phyloP scores from a whole-genome alignment of 2,797 vertebrate species.

The Petrocephalus schoutedeni region DNA sequence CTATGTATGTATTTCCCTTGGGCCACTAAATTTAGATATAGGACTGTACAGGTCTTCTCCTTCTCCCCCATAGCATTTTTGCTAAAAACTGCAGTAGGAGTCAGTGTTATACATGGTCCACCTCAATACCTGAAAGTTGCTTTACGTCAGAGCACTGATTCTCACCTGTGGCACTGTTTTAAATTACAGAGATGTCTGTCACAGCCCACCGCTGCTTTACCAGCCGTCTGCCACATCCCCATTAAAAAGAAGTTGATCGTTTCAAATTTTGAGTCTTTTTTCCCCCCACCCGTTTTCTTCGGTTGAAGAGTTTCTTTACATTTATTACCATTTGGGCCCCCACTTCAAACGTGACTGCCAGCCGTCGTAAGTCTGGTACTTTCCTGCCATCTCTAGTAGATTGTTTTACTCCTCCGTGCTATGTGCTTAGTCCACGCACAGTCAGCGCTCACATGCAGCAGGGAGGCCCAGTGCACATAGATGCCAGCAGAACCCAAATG shows the following conservation, averaged over 20 bases:
- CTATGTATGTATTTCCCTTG: neutral
- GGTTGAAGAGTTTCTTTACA: neutral
- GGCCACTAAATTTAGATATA: neutral
- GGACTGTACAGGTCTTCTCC: neutral
- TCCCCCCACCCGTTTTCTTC: neutral
- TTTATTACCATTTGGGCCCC: neutral
- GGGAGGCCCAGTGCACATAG: neutral
- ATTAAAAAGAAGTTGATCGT: constrained; percentile 6
- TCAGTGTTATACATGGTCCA: neutral
- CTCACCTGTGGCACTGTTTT: neutral
- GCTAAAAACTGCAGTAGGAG: neutral
- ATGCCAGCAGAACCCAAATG: neutral
- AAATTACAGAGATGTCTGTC: neutral
- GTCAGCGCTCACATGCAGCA: neutral
- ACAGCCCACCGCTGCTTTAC: neutral
- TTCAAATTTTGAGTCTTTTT: neutral
- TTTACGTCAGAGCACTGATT: neutral
- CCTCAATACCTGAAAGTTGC: neutral
- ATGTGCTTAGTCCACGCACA: neutral
- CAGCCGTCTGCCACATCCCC: neutral
- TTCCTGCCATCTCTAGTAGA: neutral
- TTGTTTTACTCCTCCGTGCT: neutral
- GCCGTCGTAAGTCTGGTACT: neutral
- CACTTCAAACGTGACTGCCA: neutral
- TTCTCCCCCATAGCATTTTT: neutral